Evolutionary conservation across 2,888 invertebrate genomes (phyloP), one percentile per base, ranked within the genome.

Genomic region (Sinodicranocentrus sp.): DNA sequence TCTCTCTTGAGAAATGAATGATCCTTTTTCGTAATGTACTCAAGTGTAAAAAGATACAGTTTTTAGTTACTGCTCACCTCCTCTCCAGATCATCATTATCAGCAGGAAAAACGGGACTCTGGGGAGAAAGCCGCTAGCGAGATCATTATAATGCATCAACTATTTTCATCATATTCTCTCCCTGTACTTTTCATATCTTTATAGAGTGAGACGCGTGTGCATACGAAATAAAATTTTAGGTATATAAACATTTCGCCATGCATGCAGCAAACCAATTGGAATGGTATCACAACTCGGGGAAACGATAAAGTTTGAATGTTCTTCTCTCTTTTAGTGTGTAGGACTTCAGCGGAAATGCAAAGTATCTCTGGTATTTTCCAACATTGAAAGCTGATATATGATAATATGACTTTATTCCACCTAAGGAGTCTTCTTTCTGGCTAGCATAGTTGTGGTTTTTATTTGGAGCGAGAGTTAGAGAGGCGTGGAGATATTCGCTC

Each of bases 11-110:
- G n/a, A n/a, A n/a, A n/a, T n/a, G n/a, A 57, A 57, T 25, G 10
- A 6, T 25, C 25, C 57, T 57, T 57, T 54, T 54, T 23, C 8
- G 15, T 23, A 23, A 48, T 48, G 48, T 23, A 13, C 25, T 23
- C 10, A n/a, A 21, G 13, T 25, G 57, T 19, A 57, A 57, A 21
- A 25, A 1, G 25, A 57, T 21, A 6, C 33, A 25, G 57, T 1
- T 76, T 76, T 78, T 78, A 78, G 68, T 78, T 78, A 78, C 78
- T 70, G 78, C 61, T 78, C 63, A 52, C 10, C 25, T 57, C 57
- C 21, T 25, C 26, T 65, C 39, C 23, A 17, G 2, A 17, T 15
- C 70, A 61, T 78, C 78, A 71, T 78, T 78, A 78, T 71, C 68
- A 21, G 25, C 15, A 68, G 39, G 70, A 63, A 23, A 78, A 78